Evolutionary conservation across 1,140 invertebrate species (phyloP), one percentile per base, ranked within the genome.

Genomic region (Gonatopus flavifemur): DNA sequence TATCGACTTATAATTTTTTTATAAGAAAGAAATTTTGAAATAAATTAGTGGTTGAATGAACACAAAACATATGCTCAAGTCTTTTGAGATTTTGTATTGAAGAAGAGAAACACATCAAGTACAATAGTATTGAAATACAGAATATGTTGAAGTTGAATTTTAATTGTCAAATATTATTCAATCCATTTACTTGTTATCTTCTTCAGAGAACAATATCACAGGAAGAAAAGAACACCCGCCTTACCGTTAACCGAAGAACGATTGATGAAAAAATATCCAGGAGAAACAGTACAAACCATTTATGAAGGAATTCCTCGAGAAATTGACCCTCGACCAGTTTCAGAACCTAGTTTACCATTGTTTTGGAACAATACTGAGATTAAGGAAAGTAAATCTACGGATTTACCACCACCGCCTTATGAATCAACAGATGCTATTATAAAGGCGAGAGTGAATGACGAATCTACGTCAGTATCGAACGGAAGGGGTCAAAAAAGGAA

Each of bases 121-220:
- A n/a, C n/a, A n/a, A n/a, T n/a, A n/a, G n/a, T n/a, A n/a, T n/a
- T n/a, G n/a, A n/a, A n/a, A n/a, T n/a, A n/a, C n/a, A n/a, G n/a
- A n/a, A n/a, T n/a, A n/a, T n/a, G n/a, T n/a, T n/a, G n/a, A n/a
- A n/a, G n/a, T n/a, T n/a, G n/a, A n/a, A n/a, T n/a, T n/a, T n/a
- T n/a, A n/a, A n/a, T n/a, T n/a, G n/a, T n/a, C n/a, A n/a, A n/a
- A n/a, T n/a, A n/a, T n/a, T n/a, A n/a, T n/a, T n/a, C n/a, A n/a
- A n/a, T n/a, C n/a, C n/a, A n/a, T n/a, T n/a, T n/a, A n/a, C n/a
- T n/a, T n/a, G 36, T 51, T 42, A 52, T 32, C 21, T 41, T 9
- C 62, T 56, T 3, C 15, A 73, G 70, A 50, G 55, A 64, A 22
- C 69, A 72, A 9, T 73, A 62, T 52, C 60, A 72, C 15, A 60